Percentiles rank a stretch among this genome's conserved stretches.
phyloP scores from a whole-genome alignment of 2,113 vertebrate genomes.

The Dromiciops gliroides region DNA sequence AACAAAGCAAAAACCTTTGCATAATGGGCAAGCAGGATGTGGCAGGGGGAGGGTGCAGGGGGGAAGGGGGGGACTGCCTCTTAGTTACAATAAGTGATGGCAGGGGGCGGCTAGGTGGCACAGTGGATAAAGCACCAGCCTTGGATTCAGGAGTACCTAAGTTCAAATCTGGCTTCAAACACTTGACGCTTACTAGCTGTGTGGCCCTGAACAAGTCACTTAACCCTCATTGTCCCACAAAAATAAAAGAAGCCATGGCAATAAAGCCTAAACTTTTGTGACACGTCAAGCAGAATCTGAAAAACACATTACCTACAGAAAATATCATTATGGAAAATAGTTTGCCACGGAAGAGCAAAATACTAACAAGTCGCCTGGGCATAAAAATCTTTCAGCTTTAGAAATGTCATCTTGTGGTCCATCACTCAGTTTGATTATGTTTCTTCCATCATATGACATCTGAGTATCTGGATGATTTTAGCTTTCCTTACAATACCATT shows the following conservation, averaged over 20 bases:
- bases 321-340: constrained; percentile 5
- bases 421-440: background rate
- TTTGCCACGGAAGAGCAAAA: constrained; percentile 33
- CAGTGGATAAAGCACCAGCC: too few relatives aligned
- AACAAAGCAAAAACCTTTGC: too few relatives aligned
- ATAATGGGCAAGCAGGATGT: too few relatives aligned
- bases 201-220: too few relatives aligned
- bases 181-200: too few relatives aligned
- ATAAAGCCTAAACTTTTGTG: constrained; percentile 12
- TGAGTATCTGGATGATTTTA: constrained; percentile 1
- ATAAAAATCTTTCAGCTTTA: constrained; percentile 15
- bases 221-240: too few relatives aligned
- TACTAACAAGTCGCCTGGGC: background rate
- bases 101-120: too few relatives aligned
- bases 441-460: constrained; percentile 3
- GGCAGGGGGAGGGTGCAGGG: too few relatives aligned
- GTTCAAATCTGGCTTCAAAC: too few relatives aligned
- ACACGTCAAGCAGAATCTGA: constrained; percentile 11
- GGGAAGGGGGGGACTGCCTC: background rate
- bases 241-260: too few relatives aligned
- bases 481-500: background rate
- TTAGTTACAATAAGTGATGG: constrained; percentile 30
- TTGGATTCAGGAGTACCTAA: too few relatives aligned
- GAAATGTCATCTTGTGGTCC: background rate
- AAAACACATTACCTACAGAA: constrained; percentile 4